A percentile compares a stretch with the other conserved stretches of the same genome.
phyloP scores from a whole-genome alignment of 2,797 vertebrate genomes.

The Sebastes reedi region DNA sequence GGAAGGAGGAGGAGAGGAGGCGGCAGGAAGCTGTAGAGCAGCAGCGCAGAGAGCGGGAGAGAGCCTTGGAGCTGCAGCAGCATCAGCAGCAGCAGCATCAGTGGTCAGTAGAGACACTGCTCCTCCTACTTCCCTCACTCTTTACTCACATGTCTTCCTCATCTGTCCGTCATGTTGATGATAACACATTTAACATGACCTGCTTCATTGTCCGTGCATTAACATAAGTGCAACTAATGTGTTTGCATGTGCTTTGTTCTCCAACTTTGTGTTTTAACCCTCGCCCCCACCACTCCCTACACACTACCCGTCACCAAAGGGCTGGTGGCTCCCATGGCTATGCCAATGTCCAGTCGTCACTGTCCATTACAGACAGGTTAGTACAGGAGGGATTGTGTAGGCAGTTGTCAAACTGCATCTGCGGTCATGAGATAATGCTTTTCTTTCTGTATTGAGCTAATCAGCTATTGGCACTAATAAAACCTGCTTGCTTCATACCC shows the following conservation, averaged over 20 bases:
- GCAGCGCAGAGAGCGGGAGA: constrained; percentile 59
- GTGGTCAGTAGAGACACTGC: constrained; percentile 67
- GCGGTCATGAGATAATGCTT: neutral
- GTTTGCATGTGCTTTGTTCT: constrained; percentile 66
- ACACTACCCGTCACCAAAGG: constrained; percentile 67
- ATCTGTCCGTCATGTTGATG: neutral
- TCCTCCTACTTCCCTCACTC: neutral
- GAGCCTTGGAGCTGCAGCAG: constrained; percentile 45
- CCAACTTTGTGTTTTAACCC: constrained; percentile 26
- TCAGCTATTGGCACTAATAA: neutral
- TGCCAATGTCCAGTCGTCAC: constrained; percentile 63
- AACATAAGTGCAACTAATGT: constrained; percentile 57
- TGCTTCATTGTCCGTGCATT: constrained; percentile 34
- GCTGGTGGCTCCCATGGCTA: constrained; percentile 63
- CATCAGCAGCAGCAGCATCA: constrained; percentile 61
- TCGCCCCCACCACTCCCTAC: constrained; percentile 16
- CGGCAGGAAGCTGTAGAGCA: constrained; percentile 48
- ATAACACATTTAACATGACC: constrained; percentile 18
- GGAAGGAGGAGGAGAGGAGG: constrained; percentile 52
- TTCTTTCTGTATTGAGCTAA: neutral
- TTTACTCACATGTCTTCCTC: neutral
- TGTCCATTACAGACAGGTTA: constrained; percentile 82
- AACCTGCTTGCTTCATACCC: neutral
- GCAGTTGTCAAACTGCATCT: neutral
- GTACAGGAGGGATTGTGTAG: constrained; percentile 33